Evolutionary conservation across 2,797 vertebrate species (phyloP), one percentile per base, ranked within the genome.

Genomic region (Halcyon leucocephala): DNA sequence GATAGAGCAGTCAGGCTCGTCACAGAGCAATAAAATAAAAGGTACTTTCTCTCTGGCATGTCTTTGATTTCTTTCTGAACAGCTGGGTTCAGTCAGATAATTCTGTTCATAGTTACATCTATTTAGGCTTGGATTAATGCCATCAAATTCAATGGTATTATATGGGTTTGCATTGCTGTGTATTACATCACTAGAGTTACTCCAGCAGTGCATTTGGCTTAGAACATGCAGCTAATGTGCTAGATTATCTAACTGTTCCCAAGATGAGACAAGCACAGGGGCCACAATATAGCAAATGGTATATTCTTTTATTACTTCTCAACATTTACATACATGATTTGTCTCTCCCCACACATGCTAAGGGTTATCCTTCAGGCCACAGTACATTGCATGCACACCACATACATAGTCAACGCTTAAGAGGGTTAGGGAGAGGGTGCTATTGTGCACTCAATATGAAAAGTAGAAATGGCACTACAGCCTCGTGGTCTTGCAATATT

Each of bases 61-160:
- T 77, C 90, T 97, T 96, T 92, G 83, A 94, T 91, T 97, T 95
- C 66, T 42, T 93, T 93, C 42, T 76, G 86, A 91, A 93, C 87
- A 95, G 90, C 91, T 96, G 93, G 91, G 48, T 89, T 96, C 70
- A 96, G 86, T 94, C 93, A 93, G 86, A 89, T 80, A 82, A 95
- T 96, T 96, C 90, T 93, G 81, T 81, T 94, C 90, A 48, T 94
- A 93, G 78, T 92, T 94, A 55, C 37, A 93, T 78, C 87, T 93
- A 80, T 94, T 93, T 94, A 93, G 64, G 90, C 78, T 95, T 97
- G 94, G 93, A 94, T n/a, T 48, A 81, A 70, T 78, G 90, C 86
- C 93, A 92, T 26, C 62, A 80, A 77, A 85, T 65, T 93, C 82
- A 85, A 5, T 89, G 77, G 66, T 89, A 81, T 88, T 90, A 49